Evolutionary conservation across 2,888 invertebrate genomes (phyloP), one percentile per base, ranked within the genome.

Genomic region (Ariolimax columbianus): DNA sequence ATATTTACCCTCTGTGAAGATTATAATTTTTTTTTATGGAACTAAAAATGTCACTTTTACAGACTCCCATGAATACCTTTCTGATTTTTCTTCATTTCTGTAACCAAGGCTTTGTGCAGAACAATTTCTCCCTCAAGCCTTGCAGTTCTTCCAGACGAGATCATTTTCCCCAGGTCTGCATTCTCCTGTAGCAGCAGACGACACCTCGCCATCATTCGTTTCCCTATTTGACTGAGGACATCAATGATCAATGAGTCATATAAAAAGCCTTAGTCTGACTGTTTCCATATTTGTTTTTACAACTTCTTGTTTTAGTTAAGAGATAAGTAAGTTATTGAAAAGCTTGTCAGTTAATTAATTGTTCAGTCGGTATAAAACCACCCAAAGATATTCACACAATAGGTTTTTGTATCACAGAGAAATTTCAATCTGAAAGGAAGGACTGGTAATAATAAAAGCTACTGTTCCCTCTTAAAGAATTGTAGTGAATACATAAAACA

Each of bases 171-270:
- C 36, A 99, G 95, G 93, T 99, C 99, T 94, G 99, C 99, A 94
- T 99, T 99, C 94, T 99, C 99, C 94, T 98, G 98, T 93, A 98
- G 97, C 77, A 99, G 95, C 89, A 98, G 95, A 87, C 98, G 96
- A 94, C 99, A 99, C 94, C 98, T 98, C 19, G 98, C 98, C 99
- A 99, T 99, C 89, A 99, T 95, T 89, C 98, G 96, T 95, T 99
- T 99, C 88, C 99, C 99, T 77, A 98, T 98, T 95, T 98, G 98
- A 88, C 98, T 96, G 93, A 82, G 91, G 40, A 78, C 33, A 85
- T 68, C 68, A 79, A 68, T 14, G 14, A 66, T 66, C 66, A 66
- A 66, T 66, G 33, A 66, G 63, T 63, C n/a, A 63, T 3, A 26
- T 63, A 63, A 23, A 55, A 66, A 66, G 63, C 63, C 30, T 23